Evolutionary conservation across 2,888 invertebrate species (phyloP), one percentile per base, ranked within the genome.

Genomic region (Ennomos fuscantarius): DNA sequence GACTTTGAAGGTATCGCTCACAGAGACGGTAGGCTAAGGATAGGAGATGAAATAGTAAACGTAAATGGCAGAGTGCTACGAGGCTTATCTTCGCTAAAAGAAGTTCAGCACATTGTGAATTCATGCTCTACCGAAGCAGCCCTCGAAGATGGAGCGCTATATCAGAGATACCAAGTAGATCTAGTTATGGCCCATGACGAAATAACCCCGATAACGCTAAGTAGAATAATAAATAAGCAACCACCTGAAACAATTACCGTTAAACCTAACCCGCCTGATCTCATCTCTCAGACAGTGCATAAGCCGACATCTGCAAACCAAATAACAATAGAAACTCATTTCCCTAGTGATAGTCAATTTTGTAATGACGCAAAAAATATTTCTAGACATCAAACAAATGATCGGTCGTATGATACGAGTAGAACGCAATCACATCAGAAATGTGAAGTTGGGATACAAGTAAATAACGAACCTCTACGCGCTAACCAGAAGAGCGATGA

Each of bases 1-100:
- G 94, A 95, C 67, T 89, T 93, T 43, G 94, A 93, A 63, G 95
- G 95, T 47, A 93, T 95, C 81, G 95, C 95, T 24, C 94, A 94
- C 64, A 96, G 96, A 85, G 96, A 97, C 81, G 96, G 97, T 13
- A 94, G 96, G 70, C 93, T 98, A 61, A 93, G 95, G 72, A 93
- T 97, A 57, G 97, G 97, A 10, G 98, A 98, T 86, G 97, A 98
- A 93, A 96, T 98, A 64, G 95, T 98, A 9, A 96, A 97, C 85
- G 96, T 97, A 33, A 98, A 98, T 82, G 97, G 97, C 9, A 94
- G 94, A 74, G 94, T 96, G 63, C 87, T 98, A 58, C 93, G 96
- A 62, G 96, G 96, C 1, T 92, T 97, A 53, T 93, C 95, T 41
- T 94, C 95, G 8, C 87, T 94, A 55, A 93, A 94, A 75, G 95